Evolutionary conservation across 1,140 invertebrate species (phyloP).

Genomic region (Scaptomyza hsui): DNA sequence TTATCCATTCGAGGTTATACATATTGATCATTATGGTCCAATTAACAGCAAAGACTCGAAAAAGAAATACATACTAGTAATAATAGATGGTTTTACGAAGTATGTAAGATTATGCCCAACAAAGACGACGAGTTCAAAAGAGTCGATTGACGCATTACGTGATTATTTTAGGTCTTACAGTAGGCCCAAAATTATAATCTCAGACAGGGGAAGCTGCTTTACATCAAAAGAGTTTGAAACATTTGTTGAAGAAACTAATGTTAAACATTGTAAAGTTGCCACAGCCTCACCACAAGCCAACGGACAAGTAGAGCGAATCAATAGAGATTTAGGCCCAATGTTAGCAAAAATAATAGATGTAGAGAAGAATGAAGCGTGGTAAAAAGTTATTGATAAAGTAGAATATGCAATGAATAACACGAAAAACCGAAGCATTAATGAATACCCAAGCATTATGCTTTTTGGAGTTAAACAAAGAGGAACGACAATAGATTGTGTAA

Average conservation of each 20-base stretch:
- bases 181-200: no score
- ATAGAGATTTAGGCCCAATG: not conserved
- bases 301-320: not conserved
- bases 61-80: no score
- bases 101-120: no score
- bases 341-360: not conserved
- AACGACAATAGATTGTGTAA: not conserved
- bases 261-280: not conserved
- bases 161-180: no score
- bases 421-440: not conserved
- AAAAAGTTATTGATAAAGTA: no score
- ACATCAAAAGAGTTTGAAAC: not conserved
- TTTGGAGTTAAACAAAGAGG: not conserved
- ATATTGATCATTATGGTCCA: no score
- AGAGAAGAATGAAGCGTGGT: no score
- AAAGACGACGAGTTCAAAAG: no score
- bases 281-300: not conserved
- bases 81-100: no score
- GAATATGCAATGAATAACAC: not conserved
- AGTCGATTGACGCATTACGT: no score
- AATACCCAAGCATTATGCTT: not conserved
- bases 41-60: no score
- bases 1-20: no score
- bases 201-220: not conserved
- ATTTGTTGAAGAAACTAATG: not conserved